Evolutionary conservation across 2,797 vertebrate genomes (phyloP).

Genomic region (Trachops cirrhosus): DNA sequence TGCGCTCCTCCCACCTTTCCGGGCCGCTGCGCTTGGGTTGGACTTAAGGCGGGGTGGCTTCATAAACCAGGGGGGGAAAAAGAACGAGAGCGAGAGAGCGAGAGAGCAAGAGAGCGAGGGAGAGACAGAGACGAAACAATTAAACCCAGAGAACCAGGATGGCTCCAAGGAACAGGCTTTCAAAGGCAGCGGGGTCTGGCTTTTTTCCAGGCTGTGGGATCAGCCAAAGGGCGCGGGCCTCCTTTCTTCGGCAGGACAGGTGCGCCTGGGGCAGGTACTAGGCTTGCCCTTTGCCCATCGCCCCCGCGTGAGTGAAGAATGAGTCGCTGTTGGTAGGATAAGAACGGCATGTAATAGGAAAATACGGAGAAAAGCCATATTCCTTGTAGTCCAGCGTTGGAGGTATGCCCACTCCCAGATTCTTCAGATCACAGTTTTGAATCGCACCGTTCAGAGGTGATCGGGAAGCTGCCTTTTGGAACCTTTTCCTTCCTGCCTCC

Average conservation of each 20-base stretch:
- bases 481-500: not conserved
- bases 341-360: not conserved
- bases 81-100: not conserved
- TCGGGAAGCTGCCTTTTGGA: not conserved
- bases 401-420: not conserved
- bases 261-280: not conserved
- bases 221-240: slow-evolving; percentile 71
- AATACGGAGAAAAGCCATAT: not conserved
- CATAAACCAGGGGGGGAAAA: slow-evolving; percentile 30
- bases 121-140: slow-evolving; percentile 55
- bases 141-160: slow-evolving; percentile 50
- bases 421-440: not conserved
- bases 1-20: slow-evolving; percentile 58
- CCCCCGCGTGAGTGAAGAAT: not conserved
- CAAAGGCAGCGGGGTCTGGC: slow-evolving; percentile 77
- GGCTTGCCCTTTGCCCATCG: not conserved
- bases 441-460: not conserved
- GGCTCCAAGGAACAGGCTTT: slow-evolving; percentile 62
- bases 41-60: slow-evolving; percentile 70
- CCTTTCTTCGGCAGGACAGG: slow-evolving; percentile 54
- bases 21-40: slow-evolving; percentile 63
- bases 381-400: not conserved
- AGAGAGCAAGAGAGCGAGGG: not conserved
- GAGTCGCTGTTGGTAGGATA: not conserved
- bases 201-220: slow-evolving; percentile 76